Evolutionary conservation across 2,797 vertebrate genomes (phyloP).

Genomic region (Protonibea diacanthus): DNA sequence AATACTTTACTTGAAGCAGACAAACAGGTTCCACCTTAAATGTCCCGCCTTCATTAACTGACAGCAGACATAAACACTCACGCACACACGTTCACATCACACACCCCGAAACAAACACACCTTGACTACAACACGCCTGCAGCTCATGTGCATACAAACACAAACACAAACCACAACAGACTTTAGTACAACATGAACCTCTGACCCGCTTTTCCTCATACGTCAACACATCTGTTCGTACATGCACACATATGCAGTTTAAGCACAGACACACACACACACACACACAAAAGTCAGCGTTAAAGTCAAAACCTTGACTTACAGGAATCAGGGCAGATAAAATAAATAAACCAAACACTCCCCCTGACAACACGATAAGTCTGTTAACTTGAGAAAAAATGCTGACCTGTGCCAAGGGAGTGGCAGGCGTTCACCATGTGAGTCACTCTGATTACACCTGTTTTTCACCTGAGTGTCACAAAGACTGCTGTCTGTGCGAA

Average conservation of each 20-base stretch:
- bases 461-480: constrained; percentile 11
- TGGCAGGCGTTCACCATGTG: constrained; percentile 52
- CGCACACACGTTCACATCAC: constrained; percentile 13
- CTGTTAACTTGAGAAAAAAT: constrained; percentile 30
- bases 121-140: constrained; percentile 31
- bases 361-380: constrained; percentile 3
- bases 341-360: constrained; percentile 26
- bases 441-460: constrained; percentile 52
- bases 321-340: neutral
- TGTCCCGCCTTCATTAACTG: constrained; percentile 24
- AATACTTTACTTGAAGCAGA: constrained; percentile 63
- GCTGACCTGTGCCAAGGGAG: constrained; percentile 61
- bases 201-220: neutral
- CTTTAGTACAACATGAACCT: neutral
- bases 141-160: constrained; percentile 34
- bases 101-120: constrained; percentile 59
- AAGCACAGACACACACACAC: neutral
- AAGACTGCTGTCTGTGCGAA: constrained; percentile 21
- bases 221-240: neutral
- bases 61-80: constrained; percentile 47
- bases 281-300: neutral
- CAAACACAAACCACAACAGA: constrained; percentile 11
- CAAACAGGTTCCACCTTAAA: constrained; percentile 77
- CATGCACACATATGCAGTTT: neutral
- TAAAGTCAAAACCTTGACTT: neutral